Evolutionary conservation across 37 sponge, comb jelly and placozoan species (phyloP).

Genomic region (Chondrosia reniformis): DNA sequence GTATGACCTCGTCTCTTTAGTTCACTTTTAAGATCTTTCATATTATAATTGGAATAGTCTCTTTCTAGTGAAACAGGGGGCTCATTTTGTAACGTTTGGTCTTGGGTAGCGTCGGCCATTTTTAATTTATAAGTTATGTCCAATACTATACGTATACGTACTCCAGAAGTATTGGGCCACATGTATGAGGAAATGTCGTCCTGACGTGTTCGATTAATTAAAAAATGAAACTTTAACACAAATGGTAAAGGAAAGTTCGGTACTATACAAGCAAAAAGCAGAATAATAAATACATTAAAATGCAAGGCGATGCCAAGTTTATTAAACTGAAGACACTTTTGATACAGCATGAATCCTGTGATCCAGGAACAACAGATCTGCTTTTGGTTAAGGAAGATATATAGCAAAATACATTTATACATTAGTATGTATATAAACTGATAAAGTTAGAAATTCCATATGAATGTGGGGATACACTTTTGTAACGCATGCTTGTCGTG

Average conservation of each 20-base stretch:
- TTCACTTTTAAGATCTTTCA: not conserved
- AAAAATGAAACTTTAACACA: too few relatives aligned
- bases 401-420: not conserved
- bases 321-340: not conserved
- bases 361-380: constrained; percentile 15
- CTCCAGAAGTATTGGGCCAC: not conserved
- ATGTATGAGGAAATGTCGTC: not conserved
- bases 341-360: not conserved
- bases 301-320: not conserved
- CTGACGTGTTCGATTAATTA: not conserved
- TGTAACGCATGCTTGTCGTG: constrained; percentile 37
- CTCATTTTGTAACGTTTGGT: too few relatives aligned
- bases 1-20: not conserved
- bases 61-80: too few relatives aligned
- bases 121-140: too few relatives aligned
- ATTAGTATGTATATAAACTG: not conserved
- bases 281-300: not conserved
- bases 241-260: too few relatives aligned
- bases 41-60: not conserved
- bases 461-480: constrained; percentile 20
- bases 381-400: not conserved
- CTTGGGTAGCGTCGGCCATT: not conserved
- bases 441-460: not conserved
- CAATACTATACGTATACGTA: too few relatives aligned
- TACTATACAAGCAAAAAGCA: too few relatives aligned